Base-by-base conservation (phyloP, 2,113 vertebrate genomes). In the Ameiurus melas region DNA sequence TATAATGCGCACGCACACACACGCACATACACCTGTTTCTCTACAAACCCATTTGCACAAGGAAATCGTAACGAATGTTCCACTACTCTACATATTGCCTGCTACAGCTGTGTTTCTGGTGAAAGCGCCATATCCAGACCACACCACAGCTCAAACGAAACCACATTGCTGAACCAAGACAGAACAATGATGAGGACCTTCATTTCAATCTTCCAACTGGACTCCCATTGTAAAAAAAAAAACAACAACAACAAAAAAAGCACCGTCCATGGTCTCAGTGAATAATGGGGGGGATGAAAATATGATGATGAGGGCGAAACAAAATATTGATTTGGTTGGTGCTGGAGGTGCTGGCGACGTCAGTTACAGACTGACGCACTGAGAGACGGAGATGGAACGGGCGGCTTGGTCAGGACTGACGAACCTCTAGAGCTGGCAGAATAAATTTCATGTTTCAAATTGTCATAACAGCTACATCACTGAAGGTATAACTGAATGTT, bases 51-150 rank as follows among this genome's bases (percentile, higher is more conserved):
- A 7, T 39, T 47, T 30, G 17, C 16, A 39, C 30, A 27, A 58
- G 68, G 83, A 86, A 86, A 77, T 86, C 58, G 7, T 25, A 85
- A 39, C 70, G 22, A 85, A 55, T 85, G 55, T 47, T 85, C 33
- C 53, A 66, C 85, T 86, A 51, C 78, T 70, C 62, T 55, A 81
- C 62, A 82, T 87, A 82, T 57, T 14, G 16, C 62, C 22, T 47
- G 22, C 53, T 39, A 57, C 86, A 70, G 51, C 62, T 73, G 30
- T 3, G 36, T 47, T 83, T 58, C 33, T 7, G 30, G 8, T 81
- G 27, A 55, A 87, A 57, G 36, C 70, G 43, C n/a, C 30, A 5
- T 20, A 33, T 81, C 17, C 79, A 81, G 79, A 64, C 36, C 36
- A 66, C 57, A 83, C 30, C 36, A 25, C 33, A 83, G 55, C 80